Conservation (phyloP, 2,888 invertebrate genomes). For the Nemoura dubitans region DNA sequence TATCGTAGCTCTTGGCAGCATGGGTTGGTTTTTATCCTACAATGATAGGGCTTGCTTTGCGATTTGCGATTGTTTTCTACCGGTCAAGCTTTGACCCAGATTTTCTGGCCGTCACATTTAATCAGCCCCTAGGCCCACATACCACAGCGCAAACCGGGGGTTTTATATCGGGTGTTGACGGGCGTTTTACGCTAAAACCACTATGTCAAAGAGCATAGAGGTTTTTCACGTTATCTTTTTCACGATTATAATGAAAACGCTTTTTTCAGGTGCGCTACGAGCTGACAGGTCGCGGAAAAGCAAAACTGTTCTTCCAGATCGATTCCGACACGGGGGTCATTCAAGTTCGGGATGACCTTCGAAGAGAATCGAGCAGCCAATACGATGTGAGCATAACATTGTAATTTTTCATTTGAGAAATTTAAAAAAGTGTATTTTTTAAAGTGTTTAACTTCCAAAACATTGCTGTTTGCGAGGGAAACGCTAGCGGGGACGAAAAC, state of each 20-base stretch:
- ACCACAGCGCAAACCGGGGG: too few relatives aligned
- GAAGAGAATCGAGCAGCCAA: constrained; percentile 87
- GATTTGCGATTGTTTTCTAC: neutral
- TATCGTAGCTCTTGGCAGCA: too few relatives aligned
- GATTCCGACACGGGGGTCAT: constrained; percentile 85
- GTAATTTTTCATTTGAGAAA: neutral
- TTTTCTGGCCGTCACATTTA: constrained; percentile 36
- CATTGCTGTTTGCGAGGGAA: constrained; percentile 52
- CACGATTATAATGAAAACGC: constrained; percentile 44
- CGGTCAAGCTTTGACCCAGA: neutral
- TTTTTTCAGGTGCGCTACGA: constrained; percentile 71
- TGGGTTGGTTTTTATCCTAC: too few relatives aligned
- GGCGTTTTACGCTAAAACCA: too few relatives aligned
- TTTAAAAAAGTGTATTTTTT: neutral
- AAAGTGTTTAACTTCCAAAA: neutral
- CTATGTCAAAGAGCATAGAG: too few relatives aligned
- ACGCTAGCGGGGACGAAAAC: too few relatives aligned
- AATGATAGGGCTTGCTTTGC: neutral
- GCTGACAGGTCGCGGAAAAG: constrained; percentile 82
- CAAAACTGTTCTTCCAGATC: constrained; percentile 86
- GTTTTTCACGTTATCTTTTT: neutral
- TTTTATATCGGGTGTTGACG: too few relatives aligned
- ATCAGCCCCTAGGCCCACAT: too few relatives aligned
- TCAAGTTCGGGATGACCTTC: constrained; percentile 81
- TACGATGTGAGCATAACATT: constrained; percentile 70